phyloP scores from a whole-genome alignment of 2,113 vertebrate genomes.

The Hyperopisus bebe region DNA sequence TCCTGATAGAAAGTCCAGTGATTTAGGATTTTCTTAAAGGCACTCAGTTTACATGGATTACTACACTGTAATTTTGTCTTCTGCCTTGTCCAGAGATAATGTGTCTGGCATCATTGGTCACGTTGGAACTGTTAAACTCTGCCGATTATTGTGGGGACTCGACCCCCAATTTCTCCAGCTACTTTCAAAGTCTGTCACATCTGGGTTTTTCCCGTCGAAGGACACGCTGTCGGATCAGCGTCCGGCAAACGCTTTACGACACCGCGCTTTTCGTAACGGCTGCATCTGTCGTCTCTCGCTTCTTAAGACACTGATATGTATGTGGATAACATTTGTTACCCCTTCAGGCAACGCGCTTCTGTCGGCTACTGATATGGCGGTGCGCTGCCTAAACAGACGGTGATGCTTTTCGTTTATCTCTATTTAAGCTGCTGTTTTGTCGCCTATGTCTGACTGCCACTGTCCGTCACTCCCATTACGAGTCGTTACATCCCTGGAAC shows the following conservation, averaged over 20 bases:
- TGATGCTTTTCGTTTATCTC: background rate
- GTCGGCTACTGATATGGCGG: background rate
- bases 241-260: background rate
- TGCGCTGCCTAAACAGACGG: background rate
- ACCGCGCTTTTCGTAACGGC: background rate
- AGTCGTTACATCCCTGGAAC: background rate
- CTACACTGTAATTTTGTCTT: background rate
- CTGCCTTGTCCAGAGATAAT: background rate
- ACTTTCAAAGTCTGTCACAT: background rate
- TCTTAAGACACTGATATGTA: background rate
- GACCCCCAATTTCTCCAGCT: background rate
- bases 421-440: background rate
- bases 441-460: background rate
- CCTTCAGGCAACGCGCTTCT: background rate
- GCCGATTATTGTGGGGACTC: background rate
- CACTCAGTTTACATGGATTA: background rate
- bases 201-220: background rate
- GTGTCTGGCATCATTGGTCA: background rate
- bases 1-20: background rate
- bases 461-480: background rate
- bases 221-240: background rate
- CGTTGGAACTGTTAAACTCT: background rate
- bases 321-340: background rate
- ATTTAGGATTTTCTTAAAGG: background rate
- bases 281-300: background rate